Conservation (phyloP, 2,113 vertebrate species). For the Tachuris rubrigastra region DNA sequence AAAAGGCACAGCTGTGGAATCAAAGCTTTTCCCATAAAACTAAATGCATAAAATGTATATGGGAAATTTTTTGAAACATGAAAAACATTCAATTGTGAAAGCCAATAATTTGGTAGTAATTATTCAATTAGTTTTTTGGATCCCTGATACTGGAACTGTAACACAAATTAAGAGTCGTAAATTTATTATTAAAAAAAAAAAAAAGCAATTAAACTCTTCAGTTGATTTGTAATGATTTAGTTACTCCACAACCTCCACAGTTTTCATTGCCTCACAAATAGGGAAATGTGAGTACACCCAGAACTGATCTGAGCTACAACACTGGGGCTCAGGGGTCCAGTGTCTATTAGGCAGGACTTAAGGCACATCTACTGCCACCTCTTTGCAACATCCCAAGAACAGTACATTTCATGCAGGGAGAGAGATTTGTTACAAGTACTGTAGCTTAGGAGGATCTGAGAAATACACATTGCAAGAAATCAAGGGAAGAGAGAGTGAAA, state of each 20-base stretch:
- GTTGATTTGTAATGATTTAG: background rate
- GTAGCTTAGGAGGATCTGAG: background rate
- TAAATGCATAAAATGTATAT: background rate
- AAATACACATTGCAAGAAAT: background rate
- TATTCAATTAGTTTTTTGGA: background rate
- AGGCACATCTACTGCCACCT: background rate
- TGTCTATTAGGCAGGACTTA: background rate
- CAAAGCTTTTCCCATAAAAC: background rate
- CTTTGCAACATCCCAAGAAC: background rate
- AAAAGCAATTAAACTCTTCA: background rate
- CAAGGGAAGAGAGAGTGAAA: slow-evolving; percentile 13
- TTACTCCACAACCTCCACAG: background rate
- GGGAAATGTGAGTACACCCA: background rate
- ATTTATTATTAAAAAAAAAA: background rate
- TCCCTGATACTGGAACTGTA: background rate
- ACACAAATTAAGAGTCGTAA: background rate
- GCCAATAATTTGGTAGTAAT: background rate
- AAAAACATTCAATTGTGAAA: background rate
- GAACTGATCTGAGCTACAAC: background rate
- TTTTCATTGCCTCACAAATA: background rate
- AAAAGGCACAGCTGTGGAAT: background rate
- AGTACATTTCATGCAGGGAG: background rate
- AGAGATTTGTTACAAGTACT: background rate
- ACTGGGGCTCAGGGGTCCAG: background rate
- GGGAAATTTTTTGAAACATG: background rate